A percentile compares a stretch with the other conserved stretches of the same genome.
phyloP scores from a whole-genome alignment of 1,140 invertebrate species.

The Argopecten irradians region DNA sequence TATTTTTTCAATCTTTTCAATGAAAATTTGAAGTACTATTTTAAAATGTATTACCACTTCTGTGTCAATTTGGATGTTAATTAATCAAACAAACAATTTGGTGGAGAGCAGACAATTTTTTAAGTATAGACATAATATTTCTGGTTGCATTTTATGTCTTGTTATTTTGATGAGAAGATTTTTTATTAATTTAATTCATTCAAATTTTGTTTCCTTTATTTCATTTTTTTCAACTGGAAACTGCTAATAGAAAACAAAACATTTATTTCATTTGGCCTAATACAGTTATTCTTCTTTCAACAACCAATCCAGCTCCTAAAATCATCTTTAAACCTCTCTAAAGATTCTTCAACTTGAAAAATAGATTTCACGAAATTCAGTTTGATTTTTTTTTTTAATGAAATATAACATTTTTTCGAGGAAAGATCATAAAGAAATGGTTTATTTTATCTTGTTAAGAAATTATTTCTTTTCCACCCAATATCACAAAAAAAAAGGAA shows the following conservation, averaged over 20 bases:
- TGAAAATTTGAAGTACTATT: too few relatives aligned
- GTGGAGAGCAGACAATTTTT: too few relatives aligned
- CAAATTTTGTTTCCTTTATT: background rate
- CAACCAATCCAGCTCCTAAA: background rate
- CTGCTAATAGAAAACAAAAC: background rate
- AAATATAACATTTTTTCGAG: too few relatives aligned
- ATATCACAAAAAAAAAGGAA: background rate
- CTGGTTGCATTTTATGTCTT: background rate
- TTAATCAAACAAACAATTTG: too few relatives aligned
- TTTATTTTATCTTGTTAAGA: background rate
- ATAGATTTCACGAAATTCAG: background rate
- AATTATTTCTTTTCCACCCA: background rate
- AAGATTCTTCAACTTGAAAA: background rate
- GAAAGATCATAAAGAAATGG: too few relatives aligned
- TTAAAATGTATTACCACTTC: too few relatives aligned
- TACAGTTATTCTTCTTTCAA: background rate
- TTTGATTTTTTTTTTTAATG: background rate
- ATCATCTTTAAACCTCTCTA: background rate
- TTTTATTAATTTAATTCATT: background rate
- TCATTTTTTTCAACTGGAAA: background rate
- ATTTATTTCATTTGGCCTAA: background rate
- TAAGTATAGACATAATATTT: too few relatives aligned
- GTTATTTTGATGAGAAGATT: background rate
- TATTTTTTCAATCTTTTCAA: too few relatives aligned
- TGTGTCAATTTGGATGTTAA: too few relatives aligned